Percentiles rank a stretch among this genome's conserved stretches.
Evolutionary conservation across 2,113 vertebrate species (phyloP).

Genomic region (Forbesichthys papilliferus): DNA sequence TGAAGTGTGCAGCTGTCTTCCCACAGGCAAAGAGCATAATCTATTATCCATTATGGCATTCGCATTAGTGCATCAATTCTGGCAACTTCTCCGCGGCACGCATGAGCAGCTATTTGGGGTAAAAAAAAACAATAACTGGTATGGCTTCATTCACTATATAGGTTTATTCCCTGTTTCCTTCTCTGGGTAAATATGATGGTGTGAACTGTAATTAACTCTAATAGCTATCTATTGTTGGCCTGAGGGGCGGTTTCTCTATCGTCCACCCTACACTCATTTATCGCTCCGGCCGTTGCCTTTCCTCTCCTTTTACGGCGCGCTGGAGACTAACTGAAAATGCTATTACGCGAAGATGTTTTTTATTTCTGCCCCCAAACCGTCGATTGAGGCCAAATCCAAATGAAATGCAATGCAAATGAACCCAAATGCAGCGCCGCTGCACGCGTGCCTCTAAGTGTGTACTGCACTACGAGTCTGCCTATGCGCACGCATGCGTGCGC

Average conservation of each 20-base stretch:
- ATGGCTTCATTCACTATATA: constrained; percentile 48
- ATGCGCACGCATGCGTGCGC: constrained; percentile 6
- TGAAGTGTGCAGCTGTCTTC: constrained; percentile 6
- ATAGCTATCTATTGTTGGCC: constrained; percentile 66
- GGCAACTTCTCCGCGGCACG: constrained; percentile 7
- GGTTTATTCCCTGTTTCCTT: constrained; percentile 63
- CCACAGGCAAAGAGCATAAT: constrained; percentile 40
- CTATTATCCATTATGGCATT: constrained; percentile 39
- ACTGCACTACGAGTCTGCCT: constrained; percentile 16
- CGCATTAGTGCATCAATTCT: constrained; percentile 20
- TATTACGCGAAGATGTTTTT: constrained; percentile 65
- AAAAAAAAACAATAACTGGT: constrained; percentile 43
- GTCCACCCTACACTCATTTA: constrained; percentile 61
- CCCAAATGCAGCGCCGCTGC: constrained; percentile 62
- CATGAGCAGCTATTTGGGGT: constrained; percentile 14
- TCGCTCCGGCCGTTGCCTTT: constrained; percentile 55
- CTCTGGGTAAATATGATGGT: constrained; percentile 73
- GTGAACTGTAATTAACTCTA: constrained; percentile 76
- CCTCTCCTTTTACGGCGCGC: constrained; percentile 61
- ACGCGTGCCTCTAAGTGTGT: constrained; percentile 25
- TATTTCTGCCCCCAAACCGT: constrained; percentile 41
- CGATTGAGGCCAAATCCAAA: constrained; percentile 68
- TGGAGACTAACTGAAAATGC: constrained; percentile 65
- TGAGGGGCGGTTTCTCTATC: constrained; percentile 61
- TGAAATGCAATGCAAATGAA: constrained; percentile 73